Conservation (phyloP, 2,113 vertebrate species). For the Paracyprichromis sp. region DNA sequence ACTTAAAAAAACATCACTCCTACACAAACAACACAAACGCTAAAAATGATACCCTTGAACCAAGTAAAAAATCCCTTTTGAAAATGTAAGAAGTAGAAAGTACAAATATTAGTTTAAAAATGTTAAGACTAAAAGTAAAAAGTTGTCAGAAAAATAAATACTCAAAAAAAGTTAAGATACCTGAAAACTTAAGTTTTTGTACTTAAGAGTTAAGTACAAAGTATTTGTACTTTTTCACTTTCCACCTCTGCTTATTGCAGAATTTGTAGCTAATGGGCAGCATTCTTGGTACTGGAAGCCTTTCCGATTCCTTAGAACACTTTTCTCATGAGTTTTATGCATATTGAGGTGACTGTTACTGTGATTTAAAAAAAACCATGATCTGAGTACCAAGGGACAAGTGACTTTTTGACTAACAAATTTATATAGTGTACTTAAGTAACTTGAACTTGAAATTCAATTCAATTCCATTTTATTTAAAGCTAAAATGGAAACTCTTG, state of each 20-base stretch:
- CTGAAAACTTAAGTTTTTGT: neutral
- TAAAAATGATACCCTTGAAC: neutral
- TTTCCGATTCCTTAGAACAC: neutral
- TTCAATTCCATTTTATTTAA: neutral
- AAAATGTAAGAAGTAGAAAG: neutral
- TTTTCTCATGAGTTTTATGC: neutral
- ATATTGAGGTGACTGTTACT: neutral
- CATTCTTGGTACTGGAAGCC: neutral
- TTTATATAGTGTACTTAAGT: neutral
- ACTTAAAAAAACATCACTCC: neutral
- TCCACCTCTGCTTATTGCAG: neutral
- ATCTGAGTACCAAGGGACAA: neutral
- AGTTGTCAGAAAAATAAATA: neutral
- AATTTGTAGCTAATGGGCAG: neutral
- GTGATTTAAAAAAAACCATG: neutral
- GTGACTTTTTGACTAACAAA: neutral
- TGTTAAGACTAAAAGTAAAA: neutral
- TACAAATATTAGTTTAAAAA: neutral
- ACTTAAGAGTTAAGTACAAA: neutral
- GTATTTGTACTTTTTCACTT: neutral
- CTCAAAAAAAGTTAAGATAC: neutral
- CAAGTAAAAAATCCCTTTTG: neutral
- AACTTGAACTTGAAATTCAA: neutral
- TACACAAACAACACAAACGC: neutral
- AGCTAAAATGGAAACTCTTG: neutral